Base-by-base conservation (phyloP, 2,888 invertebrate genomes). In the Cheilosia scutellata region DNA sequence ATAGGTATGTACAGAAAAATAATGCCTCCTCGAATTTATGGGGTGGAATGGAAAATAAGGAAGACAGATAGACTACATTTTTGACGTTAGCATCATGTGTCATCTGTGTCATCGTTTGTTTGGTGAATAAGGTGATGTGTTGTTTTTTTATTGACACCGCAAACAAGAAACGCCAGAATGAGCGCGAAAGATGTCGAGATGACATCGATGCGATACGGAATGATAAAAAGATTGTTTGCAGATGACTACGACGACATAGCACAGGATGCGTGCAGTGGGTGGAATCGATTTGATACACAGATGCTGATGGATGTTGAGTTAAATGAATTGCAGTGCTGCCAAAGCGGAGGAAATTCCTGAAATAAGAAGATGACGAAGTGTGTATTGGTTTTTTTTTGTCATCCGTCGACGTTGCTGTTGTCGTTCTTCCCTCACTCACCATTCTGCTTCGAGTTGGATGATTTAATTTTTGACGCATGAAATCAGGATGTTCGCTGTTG, bases 261-360 rank as follows among this genome's bases (percentile, higher is more conserved):
- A 74, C 37, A 31, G 70, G 62, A 42, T 44, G 75, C 44, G 70
- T 79, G 70, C 79, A 71, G 58, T 84, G 75, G 75, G 60, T 60
- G 65, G 84, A 80, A 84, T 84, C 71, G 84, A 84, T 84, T 84
- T 76, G 75, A 71, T 80, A 84, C 84, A 80, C 84, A 84, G 80
- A 84, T 80, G 84, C 65, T 84, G 80, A 84, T 84, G 84, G 80
- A 84, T 84, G 84, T 71, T 80, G 80, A 76, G 80, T 80, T 84
- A 80, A 84, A 84, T 80, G 80, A 84, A 80, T 84, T 84, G 84
- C 84, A 75, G 75, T 65, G 55, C 65, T 65, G 7, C 65, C 71
- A 80, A 66, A 79, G 31, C 20, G 79, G 65, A 78, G 72, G 74
- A 53, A 63, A 71, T 72, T 82, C 55, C 77, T 66, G 27, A 37